Evolutionary conservation across 2,888 invertebrate genomes (phyloP), one percentile per base, ranked within the genome.

Genomic region (Allacma fusca): DNA sequence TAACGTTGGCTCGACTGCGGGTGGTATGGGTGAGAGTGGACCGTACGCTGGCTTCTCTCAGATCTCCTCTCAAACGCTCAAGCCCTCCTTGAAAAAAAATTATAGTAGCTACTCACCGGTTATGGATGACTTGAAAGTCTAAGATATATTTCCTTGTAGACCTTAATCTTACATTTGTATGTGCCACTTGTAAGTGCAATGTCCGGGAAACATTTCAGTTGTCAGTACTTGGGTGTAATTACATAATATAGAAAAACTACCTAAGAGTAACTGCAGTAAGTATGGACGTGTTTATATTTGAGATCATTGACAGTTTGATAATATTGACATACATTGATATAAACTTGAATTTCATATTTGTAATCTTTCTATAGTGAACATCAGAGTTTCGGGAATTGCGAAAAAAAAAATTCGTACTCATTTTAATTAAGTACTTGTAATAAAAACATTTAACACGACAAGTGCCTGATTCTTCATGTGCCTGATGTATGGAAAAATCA

Each of bases 11-110:
- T 79, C 79, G 26, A 78, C 79, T 40, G 78, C 78, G 50, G 78
- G 77, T 57, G 74, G 69, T 34, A 67, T 75, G 57, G 74, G 76
- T 29, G 77, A 72, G 26, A 69, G 77, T 50, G 62, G 65, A 13
- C 50, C 67, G 28, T 77, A 70, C 19, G 67, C 77, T 9, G 65
- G 70, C 26, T 77, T 64, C 28, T 65, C 69, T 21, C 80, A 59
- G 77, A 73, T 29, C 23, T 79, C 78, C 24, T 77, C 81, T 62
- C 83, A 83, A 68, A 83, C 83, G 67, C 70, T 83, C 62, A 83
- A 83, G 57, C 82, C 83, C 13, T 83, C 83, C 43, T 77, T 83
- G 69, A 83, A 83, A 75, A 83, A 83, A 80, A 83, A 79, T 80
- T 80, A 81, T 71, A 82, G 81, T 67, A 82, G 80, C 72, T 83